phyloP scores from a whole-genome alignment of 2,888 invertebrate genomes.

The Campopleginae sp. region DNA sequence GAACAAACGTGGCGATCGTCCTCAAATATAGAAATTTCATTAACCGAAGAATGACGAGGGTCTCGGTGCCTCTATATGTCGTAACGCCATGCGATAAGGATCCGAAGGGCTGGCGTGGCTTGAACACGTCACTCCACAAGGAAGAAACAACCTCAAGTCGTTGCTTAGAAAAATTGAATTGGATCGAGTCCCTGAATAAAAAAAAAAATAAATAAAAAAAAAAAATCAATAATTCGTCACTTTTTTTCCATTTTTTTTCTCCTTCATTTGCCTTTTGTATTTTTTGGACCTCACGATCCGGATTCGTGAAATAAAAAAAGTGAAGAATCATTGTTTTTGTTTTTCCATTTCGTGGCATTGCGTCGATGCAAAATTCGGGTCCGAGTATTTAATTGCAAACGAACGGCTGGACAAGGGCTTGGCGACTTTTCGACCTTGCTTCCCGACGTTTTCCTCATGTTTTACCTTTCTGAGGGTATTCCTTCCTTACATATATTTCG shows the following conservation, averaged over 20 bases:
- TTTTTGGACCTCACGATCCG: too few species aligned
- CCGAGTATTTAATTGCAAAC: conserved; percentile 1
- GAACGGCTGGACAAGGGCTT: conserved; percentile 3
- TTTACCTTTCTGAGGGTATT: neutral
- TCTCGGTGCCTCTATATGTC: neutral
- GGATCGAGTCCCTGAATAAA: conserved; percentile 71
- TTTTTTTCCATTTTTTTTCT: too few species aligned
- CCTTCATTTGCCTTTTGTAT: too few species aligned
- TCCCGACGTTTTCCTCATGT: neutral
- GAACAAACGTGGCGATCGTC: conserved; percentile 19
- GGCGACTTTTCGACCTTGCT: neutral
- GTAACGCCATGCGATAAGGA: too few species aligned
- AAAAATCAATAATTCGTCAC: too few species aligned
- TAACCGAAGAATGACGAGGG: neutral
- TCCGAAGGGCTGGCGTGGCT: neutral
- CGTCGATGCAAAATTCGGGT: too few species aligned
- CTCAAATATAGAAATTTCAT: conserved; percentile 61
- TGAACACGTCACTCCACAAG: conserved; percentile 25
- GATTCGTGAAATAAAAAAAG: too few species aligned
- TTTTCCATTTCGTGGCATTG: too few species aligned
- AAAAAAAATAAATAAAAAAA: too few species aligned
- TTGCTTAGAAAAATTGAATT: conserved; percentile 60
- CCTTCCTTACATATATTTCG: neutral
- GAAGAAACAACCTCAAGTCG: conserved; percentile 29
- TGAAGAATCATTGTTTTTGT: too few species aligned